Evolutionary conservation across 2,113 vertebrate species (phyloP).

Genomic region (Oostethus manadensis): DNA sequence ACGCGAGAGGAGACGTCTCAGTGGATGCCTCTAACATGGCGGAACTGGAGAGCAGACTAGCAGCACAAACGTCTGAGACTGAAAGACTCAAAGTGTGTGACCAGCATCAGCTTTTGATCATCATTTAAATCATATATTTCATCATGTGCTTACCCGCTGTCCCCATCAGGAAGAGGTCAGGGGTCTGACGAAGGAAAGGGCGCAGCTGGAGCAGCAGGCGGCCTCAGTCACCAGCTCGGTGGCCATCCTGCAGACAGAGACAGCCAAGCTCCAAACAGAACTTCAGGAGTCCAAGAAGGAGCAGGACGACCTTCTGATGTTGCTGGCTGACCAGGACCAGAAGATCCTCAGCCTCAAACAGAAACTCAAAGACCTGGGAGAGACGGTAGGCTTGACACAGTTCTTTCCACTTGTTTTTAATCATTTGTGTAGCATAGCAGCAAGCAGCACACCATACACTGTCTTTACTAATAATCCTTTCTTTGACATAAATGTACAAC

Average conservation of each 20-base stretch:
- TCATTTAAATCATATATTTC: not conserved
- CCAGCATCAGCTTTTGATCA: no score
- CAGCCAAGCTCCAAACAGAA: conserved; percentile 79
- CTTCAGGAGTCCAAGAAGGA: conserved; percentile 91
- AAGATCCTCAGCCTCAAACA: conserved; percentile 82
- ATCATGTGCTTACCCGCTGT: not conserved
- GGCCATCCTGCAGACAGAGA: conserved; percentile 87
- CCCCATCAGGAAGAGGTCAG: conserved; percentile 74
- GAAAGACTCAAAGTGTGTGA: conserved; percentile 79
- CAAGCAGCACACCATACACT: no score
- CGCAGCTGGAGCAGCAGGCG: conserved; percentile 78
- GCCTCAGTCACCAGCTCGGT: conserved; percentile 84
- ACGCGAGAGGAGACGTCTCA: conserved; percentile 36
- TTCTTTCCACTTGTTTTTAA: not conserved
- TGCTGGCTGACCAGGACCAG: conserved; percentile 96
- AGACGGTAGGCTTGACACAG: conserved; percentile 68
- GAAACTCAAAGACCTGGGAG: conserved; percentile 84
- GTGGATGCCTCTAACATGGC: conserved; percentile 37
- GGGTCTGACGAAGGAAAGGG: conserved; percentile 69
- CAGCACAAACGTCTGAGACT: conserved; percentile 71
- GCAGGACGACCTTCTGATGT: conserved; percentile 93
- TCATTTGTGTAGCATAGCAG: no score
- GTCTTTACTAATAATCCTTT: no score
- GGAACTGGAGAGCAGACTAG: conserved; percentile 75
- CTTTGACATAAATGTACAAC: no score